These are phyloP conservation scores for Argya squamiceps DNA, from an alignment of 2,797 vertebrate species.

Conservation along the genomic window DNA sequence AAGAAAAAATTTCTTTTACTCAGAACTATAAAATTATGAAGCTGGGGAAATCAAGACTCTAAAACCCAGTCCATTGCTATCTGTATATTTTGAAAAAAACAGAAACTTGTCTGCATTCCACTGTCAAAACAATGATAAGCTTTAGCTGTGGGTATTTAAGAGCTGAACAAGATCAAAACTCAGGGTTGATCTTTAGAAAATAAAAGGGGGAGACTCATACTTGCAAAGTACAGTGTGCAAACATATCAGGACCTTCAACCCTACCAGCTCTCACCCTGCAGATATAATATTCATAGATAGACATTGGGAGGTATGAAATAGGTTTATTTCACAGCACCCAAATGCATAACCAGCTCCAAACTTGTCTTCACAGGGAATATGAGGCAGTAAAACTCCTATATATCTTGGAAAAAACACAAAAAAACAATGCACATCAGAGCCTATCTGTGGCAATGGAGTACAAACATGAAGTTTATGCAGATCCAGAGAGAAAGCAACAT, in stretches of 20 bases:
- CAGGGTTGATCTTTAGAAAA: neutral
- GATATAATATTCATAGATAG: rapidly evolving
- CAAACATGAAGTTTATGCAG: neutral
- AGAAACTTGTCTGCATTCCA: neutral
- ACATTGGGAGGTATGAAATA: neutral
- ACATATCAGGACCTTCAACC: neutral
- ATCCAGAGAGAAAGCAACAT: neutral
- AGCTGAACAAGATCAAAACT: neutral
- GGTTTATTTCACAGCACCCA: neutral
- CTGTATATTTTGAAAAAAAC: neutral
- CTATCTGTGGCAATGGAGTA: neutral
- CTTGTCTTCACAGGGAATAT: neutral
- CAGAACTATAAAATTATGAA: neutral
- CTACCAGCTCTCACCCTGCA: neutral
- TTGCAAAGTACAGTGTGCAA: neutral
- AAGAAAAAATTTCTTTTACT: neutral
- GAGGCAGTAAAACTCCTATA: neutral
- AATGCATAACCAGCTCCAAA: neutral
- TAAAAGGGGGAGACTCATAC: neutral
- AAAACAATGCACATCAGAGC: neutral
- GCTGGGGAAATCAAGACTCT: neutral
- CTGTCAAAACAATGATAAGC: neutral
- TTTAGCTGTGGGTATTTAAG: neutral
- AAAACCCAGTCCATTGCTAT: neutral
- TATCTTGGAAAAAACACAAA: neutral